Evolutionary conservation across 2,113 vertebrate genomes (phyloP), one percentile per base, ranked within the genome.

Genomic region (Ailuropoda melanoleuca): DNA sequence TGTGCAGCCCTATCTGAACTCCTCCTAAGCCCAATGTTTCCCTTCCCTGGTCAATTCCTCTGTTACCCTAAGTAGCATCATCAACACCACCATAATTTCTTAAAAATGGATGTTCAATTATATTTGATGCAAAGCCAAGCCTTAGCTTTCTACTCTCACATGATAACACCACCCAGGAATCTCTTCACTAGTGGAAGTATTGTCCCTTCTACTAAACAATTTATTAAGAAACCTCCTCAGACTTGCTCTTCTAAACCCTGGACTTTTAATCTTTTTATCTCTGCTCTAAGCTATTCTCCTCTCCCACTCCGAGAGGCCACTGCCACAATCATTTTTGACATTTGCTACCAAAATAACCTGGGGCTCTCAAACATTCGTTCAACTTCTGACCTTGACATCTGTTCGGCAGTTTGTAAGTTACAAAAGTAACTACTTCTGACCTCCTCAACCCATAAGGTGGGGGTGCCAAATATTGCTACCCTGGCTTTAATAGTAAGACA

Each of bases 351-450:
- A 93, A 94, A 86, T 62, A 92, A 87, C 24, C 88, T n/a, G 56
- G 13, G 48, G 24, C 46, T 94, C 50, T 83, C 24, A 78, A 4
- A 72, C 88, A 75, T 72, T 85, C 39, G 70, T 43, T 94, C 75
- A 48, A 85, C 31, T 86, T 68, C 92, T 86, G 88, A 97, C 97
- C 91, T 94, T 96, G 94, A 82, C 39, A 70, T 48, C 78, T 88
- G 78, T 53, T 53, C 12, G 0, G 62, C 62, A 95, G 50, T 87
- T 92, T 21, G 88, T 89, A 90, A 96, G 68, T 95, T 88, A 95
- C 78, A 87, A 93, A 77, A 95, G 88, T 95, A 34, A 68, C 83
- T 72, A 74, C 92, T 93, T 91, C 81, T 31, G 55, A 90, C n/a
- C 46, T 29, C 7, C 82, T 89, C 91, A 39, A 84, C 29, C 29